Base-by-base conservation (phyloP, 1,140 invertebrate genomes). In the Muscidifurax raptorellus region DNA sequence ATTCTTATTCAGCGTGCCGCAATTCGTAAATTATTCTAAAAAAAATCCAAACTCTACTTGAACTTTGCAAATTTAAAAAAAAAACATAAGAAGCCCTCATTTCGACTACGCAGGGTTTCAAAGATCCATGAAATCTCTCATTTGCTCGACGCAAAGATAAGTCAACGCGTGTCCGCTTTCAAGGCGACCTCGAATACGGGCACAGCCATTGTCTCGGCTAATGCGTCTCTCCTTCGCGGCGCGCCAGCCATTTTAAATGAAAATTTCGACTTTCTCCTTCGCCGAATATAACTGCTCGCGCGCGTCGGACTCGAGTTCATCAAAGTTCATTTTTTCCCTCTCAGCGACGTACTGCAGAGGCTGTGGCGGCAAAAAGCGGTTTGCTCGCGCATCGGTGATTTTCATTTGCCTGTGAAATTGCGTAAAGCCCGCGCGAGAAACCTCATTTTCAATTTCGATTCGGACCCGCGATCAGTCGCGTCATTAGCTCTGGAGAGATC, bases 341-440 rank as follows among this genome's bases (percentile, higher is more conserved):
- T 47, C 44, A 18, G 44, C 44, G 15, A 18, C 12, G 15, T 13
- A 18, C 44, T 40, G 36, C 36, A 18, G 4, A 4, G 10, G 44
- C 44, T 47, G 15, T 47, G 18, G 6, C 18, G 52, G 22, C 52
- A 22, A 59, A 59, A 59, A 59, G 52, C 52, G 18, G 22, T n/a
- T 59, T 6, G 9, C 27, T 13, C 69, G 1, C 71, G 71, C 30
- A 72, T 72, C 30, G 71, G 2, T 32, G 71, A 36, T 72, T 72
- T 72, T 72, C 71, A 72, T 72, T 72, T 72, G 18, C 71, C 71
- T 40, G 71, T 72, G 30, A 72, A 72, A 72, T 72, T 72, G 32
- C 71, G 32, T 72, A 18, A 22, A 22, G 28, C 66, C 25, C 30
- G 27, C 5, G 18, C 30, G 71, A 36, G 27, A 32, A 72, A 32